These are phyloP conservation scores for Atrina japonica DNA, from an alignment of 2,888 invertebrate genomes.

Conservation along the genomic window DNA sequence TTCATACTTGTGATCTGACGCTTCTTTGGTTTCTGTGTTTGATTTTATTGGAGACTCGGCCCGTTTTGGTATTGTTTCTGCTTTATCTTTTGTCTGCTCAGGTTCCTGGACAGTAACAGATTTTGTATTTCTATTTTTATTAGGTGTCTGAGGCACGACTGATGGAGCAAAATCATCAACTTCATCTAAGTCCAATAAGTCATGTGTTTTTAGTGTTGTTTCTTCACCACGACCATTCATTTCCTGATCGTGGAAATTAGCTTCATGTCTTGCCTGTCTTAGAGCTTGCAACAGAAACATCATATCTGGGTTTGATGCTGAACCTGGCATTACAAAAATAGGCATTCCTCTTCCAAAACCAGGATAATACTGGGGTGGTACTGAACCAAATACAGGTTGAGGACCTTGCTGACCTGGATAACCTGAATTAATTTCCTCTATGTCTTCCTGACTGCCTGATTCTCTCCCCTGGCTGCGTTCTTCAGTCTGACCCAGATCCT, in stretches of 20 bases:
- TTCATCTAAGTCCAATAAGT: slow-evolving; percentile 35
- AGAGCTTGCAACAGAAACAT: slow-evolving; percentile 63
- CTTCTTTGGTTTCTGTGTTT: neutral
- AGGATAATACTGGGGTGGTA: slow-evolving; percentile 26
- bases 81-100: neutral
- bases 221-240: slow-evolving; percentile 27
- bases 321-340: slow-evolving; percentile 63
- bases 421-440: slow-evolving; percentile 20
- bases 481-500: slow-evolving; percentile 17
- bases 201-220: slow-evolving; percentile 21
- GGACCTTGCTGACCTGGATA: neutral
- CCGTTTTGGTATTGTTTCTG: neutral
- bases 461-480: slow-evolving; percentile 3
- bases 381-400: neutral
- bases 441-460: slow-evolving; percentile 12
- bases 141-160: slow-evolving; percentile 15
- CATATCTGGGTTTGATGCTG: slow-evolving; percentile 57
- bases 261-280: slow-evolving; percentile 65
- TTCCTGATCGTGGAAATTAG: slow-evolving; percentile 56
- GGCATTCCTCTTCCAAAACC: slow-evolving; percentile 47
- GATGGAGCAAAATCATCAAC: slow-evolving; percentile 41
- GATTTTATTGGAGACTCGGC: neutral
- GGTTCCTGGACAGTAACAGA: slow-evolving; percentile 1
- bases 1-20: slow-evolving; percentile 8
- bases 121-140: slow-evolving; percentile 5